Base-by-base conservation (phyloP, 2,797 vertebrate genomes). In the Novumbra hubbsi region DNA sequence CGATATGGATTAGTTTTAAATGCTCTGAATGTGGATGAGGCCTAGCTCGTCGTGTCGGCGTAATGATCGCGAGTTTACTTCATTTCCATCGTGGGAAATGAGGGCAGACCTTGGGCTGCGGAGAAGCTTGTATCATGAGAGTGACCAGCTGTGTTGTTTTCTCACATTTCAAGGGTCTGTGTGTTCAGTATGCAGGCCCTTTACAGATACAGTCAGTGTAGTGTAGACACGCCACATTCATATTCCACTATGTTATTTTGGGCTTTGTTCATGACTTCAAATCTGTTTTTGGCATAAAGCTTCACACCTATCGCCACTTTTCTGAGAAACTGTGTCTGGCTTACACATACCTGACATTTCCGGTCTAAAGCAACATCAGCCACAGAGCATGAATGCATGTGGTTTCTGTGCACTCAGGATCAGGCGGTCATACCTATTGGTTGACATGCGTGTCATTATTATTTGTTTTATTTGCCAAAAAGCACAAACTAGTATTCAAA, bases 301-400 rank as follows among this genome's bases (percentile, higher is more conserved):
- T 45, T 45, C 41, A 45, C 41, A 45, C 41, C 41, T 45, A 45
- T 45, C 12, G 41, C 41, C 41, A 45, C 41, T 45, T 45, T 45
- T 2, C 11, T 45, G 8, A 45, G 41, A 45, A 45, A 45, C 41
- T 1, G 5, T 45, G 12, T 45, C 1, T 12, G 41, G 41, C 41
- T 11, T 12, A 45, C 27, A 2, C n/a, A 63, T 12, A 30, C 21
- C 60, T 4, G 17, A 66, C 52, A 41, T 66, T 57, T 64, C 63
- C 49, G 32, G 63, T 45, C 63, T 12, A 21, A 27, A 57, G 38
- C 17, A 50, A 7, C 67, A 24, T 49, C 19, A 30, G 9, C 68
- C 60, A 48, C 34, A 24, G 48, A 52, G 70, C 32, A 77, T 75
- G 32, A 71, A 71, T 73, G 21, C 62, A 62, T 73, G 78, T 72